Conservation (phyloP, 2,888 invertebrate genomes). For the Drosophila cracens region DNA sequence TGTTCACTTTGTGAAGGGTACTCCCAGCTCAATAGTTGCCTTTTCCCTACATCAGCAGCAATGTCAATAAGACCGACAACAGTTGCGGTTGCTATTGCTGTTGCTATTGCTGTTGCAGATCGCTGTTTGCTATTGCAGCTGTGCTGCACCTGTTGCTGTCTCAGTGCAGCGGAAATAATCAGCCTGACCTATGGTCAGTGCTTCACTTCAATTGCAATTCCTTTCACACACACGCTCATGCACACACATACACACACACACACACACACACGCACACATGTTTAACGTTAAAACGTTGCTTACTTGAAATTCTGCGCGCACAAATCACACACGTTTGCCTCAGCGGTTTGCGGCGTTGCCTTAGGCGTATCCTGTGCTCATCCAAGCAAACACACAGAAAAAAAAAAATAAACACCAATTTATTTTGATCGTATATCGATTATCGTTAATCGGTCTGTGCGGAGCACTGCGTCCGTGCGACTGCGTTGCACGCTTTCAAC, state of each 20-base stretch:
- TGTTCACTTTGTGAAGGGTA: constrained; percentile 42
- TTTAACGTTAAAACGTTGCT: constrained; percentile 39
- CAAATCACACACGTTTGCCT: constrained; percentile 19
- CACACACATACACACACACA: not conserved
- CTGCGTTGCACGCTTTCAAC: constrained; percentile 79
- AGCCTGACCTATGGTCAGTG: constrained; percentile 27
- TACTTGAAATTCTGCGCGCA: constrained; percentile 64
- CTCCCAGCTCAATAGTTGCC: constrained; percentile 7
- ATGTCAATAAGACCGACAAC: constrained; percentile 37
- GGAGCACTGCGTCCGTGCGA: constrained; percentile 69
- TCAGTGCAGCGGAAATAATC: constrained; percentile 31
- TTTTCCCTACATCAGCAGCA: constrained; percentile 17
- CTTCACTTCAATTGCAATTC: constrained; percentile 45
- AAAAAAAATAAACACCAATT: constrained; percentile 12
- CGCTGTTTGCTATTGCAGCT: constrained; percentile 10
- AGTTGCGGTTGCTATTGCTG: constrained; percentile 16
- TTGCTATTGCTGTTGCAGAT: constrained; percentile 14
- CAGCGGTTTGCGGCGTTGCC: constrained; percentile 15
- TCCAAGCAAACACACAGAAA: constrained; percentile 15
- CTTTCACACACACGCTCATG: constrained; percentile 30
- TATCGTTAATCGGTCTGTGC: constrained; percentile 44
- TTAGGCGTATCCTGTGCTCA: constrained; percentile 42
- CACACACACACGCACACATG: constrained; percentile 1
- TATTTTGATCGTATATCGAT: constrained; percentile 18
- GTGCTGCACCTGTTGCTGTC: constrained; percentile 24